Evolutionary conservation across 2,888 invertebrate species (phyloP).

Genomic region (Campaea margaritaria): DNA sequence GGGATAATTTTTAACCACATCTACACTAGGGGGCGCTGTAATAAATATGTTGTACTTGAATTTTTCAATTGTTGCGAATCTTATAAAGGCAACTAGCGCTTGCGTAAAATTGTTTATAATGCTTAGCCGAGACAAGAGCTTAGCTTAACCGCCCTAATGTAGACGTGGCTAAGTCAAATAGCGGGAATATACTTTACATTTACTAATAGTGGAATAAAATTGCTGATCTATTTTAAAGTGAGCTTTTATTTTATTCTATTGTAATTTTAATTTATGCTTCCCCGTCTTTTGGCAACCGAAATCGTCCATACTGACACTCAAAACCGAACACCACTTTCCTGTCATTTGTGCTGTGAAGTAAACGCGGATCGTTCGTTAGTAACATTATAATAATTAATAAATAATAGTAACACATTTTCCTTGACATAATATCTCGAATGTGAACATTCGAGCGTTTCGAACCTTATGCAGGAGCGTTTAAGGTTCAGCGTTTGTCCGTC

Average conservation of each 20-base stretch:
- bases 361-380: conserved; percentile 58
- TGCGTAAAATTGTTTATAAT: background rate
- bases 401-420: conserved; percentile 39
- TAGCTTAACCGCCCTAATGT: conserved; percentile 25
- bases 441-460: conserved; percentile 39
- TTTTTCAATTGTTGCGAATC: no score
- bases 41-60: no score
- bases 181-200: conserved; percentile 65
- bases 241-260: conserved; percentile 51
- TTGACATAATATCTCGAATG: conserved; percentile 29
- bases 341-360: conserved; percentile 66
- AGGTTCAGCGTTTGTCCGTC: conserved; percentile 52
- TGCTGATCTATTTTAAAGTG: conserved; percentile 54
- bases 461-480: conserved; percentile 44
- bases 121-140: background rate
- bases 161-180: conserved; percentile 48
- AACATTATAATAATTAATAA: conserved; percentile 47
- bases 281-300: conserved; percentile 77
- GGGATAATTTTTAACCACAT: conserved; percentile 55
- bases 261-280: conserved; percentile 66
- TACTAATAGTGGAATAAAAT: conserved; percentile 56
- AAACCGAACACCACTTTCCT: conserved; percentile 67
- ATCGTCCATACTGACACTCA: conserved; percentile 78
- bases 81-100: no score
- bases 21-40: conserved; percentile 18